These are phyloP conservation scores for Turdus rufiventris DNA, from an alignment of 2,113 vertebrate species.

Conservation along the genomic window DNA sequence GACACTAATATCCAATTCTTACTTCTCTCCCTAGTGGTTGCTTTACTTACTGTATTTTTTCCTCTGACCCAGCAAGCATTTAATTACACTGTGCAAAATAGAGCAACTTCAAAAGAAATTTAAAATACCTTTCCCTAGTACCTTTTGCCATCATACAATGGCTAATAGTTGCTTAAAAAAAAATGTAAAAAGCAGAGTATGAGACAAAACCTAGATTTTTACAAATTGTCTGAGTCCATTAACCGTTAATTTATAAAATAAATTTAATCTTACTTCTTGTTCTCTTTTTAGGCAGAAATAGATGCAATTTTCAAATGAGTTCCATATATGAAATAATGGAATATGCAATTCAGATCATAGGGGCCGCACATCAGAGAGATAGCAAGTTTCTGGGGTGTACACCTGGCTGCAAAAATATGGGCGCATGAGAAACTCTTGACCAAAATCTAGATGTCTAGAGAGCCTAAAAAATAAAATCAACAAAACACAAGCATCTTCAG, in stretches of 20 bases:
- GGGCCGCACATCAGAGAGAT: not conserved
- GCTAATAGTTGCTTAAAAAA: not conserved
- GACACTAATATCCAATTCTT: not conserved
- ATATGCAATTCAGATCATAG: not conserved
- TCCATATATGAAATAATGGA: not conserved
- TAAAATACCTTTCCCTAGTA: not conserved
- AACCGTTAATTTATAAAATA: not conserved
- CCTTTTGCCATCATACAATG: not conserved
- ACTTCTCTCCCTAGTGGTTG: not conserved
- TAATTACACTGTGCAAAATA: not conserved
- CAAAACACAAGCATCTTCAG: not conserved
- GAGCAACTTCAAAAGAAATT: conserved; percentile 9
- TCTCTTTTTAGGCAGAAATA: not conserved
- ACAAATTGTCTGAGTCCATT: not conserved
- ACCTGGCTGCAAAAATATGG: not conserved
- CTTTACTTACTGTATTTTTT: not conserved
- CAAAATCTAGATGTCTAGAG: not conserved
- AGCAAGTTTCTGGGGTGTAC: not conserved
- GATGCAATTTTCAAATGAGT: not conserved
- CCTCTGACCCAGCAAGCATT: not conserved
- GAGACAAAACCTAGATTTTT: not conserved
- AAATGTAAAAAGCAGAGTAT: not conserved
- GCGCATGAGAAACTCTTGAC: not conserved
- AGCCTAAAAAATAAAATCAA: not conserved
- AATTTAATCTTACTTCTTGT: not conserved